phyloP scores from a whole-genome alignment of 1,140 invertebrate species.

The Sycophila sp. region DNA sequence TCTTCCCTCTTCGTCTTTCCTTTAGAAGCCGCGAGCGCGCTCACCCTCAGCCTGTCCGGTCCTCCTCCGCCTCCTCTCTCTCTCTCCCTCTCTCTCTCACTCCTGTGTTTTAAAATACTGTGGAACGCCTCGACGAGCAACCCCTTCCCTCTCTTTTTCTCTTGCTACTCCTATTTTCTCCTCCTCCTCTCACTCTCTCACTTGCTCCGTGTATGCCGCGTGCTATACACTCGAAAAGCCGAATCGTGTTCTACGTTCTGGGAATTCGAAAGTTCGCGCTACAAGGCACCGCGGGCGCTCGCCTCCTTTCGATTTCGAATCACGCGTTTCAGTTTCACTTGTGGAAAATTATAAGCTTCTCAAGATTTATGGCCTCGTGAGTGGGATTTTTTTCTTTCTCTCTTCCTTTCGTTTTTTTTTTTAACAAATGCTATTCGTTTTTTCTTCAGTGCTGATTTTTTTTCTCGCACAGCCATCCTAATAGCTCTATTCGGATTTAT shows the following conservation, averaged over 20 bases:
- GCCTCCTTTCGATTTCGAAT: conserved; percentile 32
- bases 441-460: no score
- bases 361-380: conserved; percentile 13
- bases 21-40: background rate
- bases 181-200: background rate
- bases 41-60: background rate
- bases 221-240: conserved; percentile 12
- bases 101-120: conserved; percentile 1
- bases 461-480: no score
- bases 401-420: no score
- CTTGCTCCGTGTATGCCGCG: background rate
- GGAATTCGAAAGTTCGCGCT: conserved; percentile 33
- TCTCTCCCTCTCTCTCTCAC: background rate
- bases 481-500: no score
- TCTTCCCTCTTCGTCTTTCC: background rate
- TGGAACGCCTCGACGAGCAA: background rate
- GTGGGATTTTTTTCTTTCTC: no score
- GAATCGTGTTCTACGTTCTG: conserved; percentile 33
- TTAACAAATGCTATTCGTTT: no score
- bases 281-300: background rate
- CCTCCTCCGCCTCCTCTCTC: background rate
- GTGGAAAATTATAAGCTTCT: conserved; percentile 33
- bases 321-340: conserved; percentile 28
- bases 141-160: conserved; percentile 4
- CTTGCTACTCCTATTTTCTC: background rate